Evolutionary conservation across 2,113 vertebrate species (phyloP).

Genomic region (Myotis davidii): DNA sequence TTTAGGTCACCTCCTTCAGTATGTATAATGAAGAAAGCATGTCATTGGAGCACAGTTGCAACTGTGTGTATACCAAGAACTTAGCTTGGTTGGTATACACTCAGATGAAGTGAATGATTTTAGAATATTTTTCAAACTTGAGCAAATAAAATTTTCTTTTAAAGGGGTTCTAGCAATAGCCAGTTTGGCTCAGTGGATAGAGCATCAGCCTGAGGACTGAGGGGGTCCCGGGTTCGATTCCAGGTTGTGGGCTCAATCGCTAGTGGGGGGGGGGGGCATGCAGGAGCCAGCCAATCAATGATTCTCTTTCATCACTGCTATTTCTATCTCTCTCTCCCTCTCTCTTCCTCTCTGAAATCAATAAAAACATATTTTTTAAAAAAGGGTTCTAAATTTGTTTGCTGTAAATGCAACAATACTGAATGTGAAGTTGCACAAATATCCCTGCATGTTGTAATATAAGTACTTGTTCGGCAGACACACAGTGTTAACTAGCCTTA

Average conservation of each 20-base stretch:
- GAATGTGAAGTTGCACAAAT: neutral
- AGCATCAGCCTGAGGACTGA: too few relatives aligned
- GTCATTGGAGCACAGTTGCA: neutral
- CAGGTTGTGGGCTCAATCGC: too few relatives aligned
- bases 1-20: neutral
- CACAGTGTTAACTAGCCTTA: neutral
- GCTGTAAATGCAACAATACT: neutral
- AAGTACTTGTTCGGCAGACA: neutral
- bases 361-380: too few relatives aligned
- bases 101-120: neutral
- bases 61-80: neutral
- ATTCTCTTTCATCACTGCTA: too few relatives aligned
- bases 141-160: constrained; percentile 7
- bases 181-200: too few relatives aligned
- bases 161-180: neutral
- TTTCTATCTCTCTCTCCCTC: too few relatives aligned
- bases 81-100: neutral
- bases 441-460: neutral
- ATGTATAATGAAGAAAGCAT: neutral
- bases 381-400: neutral
- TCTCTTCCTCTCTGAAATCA: too few relatives aligned
- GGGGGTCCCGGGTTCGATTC: too few relatives aligned
- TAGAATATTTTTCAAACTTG: neutral
- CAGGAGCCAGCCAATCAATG: too few relatives aligned
- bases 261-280: too few relatives aligned